These are phyloP conservation scores for Macroglossus sobrinus DNA, from an alignment of 2,113 vertebrate genomes.

Conservation along the genomic window DNA sequence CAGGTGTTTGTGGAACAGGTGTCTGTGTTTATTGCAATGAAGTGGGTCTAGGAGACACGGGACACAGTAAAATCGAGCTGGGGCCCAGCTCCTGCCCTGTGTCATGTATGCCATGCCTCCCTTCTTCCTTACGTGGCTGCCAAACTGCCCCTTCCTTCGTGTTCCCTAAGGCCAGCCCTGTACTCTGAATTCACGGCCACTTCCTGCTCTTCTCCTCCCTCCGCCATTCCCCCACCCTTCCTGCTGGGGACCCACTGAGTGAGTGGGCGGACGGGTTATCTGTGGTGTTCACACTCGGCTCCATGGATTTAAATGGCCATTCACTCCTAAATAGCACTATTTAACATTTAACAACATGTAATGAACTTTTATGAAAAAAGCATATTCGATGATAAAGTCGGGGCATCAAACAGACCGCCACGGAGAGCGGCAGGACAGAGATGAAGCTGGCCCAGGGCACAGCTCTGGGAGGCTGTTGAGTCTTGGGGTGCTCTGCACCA, in stretches of 20 bases:
- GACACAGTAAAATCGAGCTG: neutral
- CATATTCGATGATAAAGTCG: neutral
- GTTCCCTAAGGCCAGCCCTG: neutral
- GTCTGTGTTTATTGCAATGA: neutral
- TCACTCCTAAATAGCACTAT: neutral
- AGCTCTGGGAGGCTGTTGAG: too few relatives aligned
- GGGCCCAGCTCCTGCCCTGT: neutral
- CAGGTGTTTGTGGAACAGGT: neutral
- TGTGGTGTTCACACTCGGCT: neutral
- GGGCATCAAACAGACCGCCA: rapidly evolving
- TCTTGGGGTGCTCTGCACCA: rapidly evolving
- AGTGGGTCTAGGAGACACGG: neutral
- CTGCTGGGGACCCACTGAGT: rapidly evolving
- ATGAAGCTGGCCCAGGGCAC: rapidly evolving
- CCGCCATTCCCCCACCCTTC: rapidly evolving
- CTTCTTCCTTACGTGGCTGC: neutral
- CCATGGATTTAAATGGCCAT: too few relatives aligned
- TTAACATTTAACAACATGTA: neutral
- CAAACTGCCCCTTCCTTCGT: rapidly evolving
- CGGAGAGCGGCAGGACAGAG: neutral
- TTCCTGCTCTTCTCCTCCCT: neutral
- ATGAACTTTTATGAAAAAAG: neutral
- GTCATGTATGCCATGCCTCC: rapidly evolving
- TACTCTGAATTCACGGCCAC: neutral
- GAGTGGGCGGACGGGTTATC: neutral